These are phyloP conservation scores for Hesperophylax magnus DNA, from an alignment of 1,140 invertebrate genomes.

Conservation along the genomic window DNA sequence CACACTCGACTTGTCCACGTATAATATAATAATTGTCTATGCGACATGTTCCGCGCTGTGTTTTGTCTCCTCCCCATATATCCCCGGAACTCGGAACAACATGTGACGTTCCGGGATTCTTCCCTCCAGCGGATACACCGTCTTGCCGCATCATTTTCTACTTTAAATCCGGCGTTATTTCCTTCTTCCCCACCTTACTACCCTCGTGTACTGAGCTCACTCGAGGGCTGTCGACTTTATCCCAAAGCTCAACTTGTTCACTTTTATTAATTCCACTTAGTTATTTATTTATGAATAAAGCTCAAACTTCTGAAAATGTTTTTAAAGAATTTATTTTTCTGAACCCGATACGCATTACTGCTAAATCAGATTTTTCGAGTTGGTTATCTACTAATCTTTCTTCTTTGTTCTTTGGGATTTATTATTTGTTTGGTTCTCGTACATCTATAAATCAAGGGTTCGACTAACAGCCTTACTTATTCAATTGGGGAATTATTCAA, in stretches of 20 bases:
- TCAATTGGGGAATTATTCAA: too few relatives aligned
- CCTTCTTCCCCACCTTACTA: slow-evolving; percentile 15
- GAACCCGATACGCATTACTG: neutral
- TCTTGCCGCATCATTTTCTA: slow-evolving; percentile 37
- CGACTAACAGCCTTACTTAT: too few relatives aligned
- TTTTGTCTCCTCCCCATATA: slow-evolving; percentile 38
- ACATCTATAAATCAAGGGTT: too few relatives aligned
- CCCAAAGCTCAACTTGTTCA: slow-evolving; percentile 31
- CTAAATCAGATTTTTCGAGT: neutral
- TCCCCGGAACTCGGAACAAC: slow-evolving; percentile 47
- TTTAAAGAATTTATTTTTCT: slow-evolving; percentile 1
- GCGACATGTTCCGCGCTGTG: slow-evolving; percentile 23
- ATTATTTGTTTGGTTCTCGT: too few relatives aligned
- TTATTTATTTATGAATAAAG: slow-evolving; percentile 46
- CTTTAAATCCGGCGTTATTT: slow-evolving; percentile 16
- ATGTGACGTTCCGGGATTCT: slow-evolving; percentile 55
- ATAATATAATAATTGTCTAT: slow-evolving; percentile 52
- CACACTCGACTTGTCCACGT: slow-evolving; percentile 39
- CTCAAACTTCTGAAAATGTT: neutral
- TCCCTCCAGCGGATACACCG: slow-evolving; percentile 33
- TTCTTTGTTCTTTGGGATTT: neutral
- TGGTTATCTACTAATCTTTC: neutral
- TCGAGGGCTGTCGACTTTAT: slow-evolving; percentile 50
- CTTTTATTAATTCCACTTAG: slow-evolving; percentile 49
- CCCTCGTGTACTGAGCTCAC: slow-evolving; percentile 17